phyloP scores from a whole-genome alignment of 1,140 invertebrate species.

The Papilio machaon region DNA sequence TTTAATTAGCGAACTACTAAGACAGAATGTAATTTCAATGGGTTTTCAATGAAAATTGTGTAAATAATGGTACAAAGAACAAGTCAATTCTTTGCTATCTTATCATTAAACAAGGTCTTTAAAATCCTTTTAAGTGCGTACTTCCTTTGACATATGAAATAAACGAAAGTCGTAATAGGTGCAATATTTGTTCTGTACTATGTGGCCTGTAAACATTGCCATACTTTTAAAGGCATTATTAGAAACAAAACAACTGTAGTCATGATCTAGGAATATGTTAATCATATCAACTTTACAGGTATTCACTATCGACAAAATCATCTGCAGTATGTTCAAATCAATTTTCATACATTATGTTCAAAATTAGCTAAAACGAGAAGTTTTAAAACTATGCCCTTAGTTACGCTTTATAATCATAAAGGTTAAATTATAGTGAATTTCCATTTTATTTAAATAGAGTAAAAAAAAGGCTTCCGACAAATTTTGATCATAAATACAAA shows the following conservation, averaged over 20 bases:
- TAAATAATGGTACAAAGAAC: not conserved
- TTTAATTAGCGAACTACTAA: not conserved
- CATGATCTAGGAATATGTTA: not conserved
- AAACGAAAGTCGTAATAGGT: not conserved
- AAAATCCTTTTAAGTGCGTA: slow-evolving; percentile 5
- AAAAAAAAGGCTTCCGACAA: slow-evolving; percentile 8
- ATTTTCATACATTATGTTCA: not conserved
- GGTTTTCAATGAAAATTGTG: not conserved
- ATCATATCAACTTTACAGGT: not conserved
- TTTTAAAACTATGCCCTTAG: not conserved
- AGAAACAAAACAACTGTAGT: too few relatives aligned
- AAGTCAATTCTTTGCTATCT: slow-evolving; percentile 5
- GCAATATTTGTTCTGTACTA: not conserved
- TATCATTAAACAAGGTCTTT: slow-evolving; percentile 20
- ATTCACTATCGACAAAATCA: not conserved
- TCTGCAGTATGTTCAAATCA: not conserved
- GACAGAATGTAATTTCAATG: not conserved
- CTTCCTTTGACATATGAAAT: slow-evolving; percentile 17
- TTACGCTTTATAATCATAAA: slow-evolving; percentile 1
- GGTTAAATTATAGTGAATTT: not conserved
- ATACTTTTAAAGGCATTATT: not conserved
- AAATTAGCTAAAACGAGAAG: not conserved
- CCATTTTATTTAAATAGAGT: not conserved
- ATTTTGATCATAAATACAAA: not conserved
- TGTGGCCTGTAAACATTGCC: not conserved